Base-by-base conservation (phyloP, 2,113 vertebrate genomes). In the Perognathus longimembris region DNA sequence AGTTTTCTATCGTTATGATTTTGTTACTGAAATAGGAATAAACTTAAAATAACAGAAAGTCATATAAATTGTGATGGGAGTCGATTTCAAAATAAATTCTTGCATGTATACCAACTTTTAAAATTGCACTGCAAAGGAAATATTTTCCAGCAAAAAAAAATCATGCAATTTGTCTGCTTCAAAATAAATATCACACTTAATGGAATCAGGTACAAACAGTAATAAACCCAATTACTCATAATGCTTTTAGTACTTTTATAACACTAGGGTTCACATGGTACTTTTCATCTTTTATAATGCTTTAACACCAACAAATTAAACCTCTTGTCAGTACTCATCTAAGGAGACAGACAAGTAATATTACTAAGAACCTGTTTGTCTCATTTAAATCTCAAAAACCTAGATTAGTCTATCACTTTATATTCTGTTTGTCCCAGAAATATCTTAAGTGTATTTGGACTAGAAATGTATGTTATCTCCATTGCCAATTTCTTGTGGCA, bases 241-340 rank as follows among this genome's bases (percentile, higher is more conserved):
- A 14, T 71, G 7, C 34, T 40, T 69, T 81, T 75, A 78, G 61
- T 64, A n/a, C 34, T 86, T 15, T 22, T 61, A 1, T 63, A 45
- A 14, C 36, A 61, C 17, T 71, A 54, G 64, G 59, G 36, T 17
- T 83, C 22, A 75, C 9, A 38, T 8, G 75, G 22, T 20, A 45
- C 66, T 71, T 71, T 92, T 69, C 30, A 59, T 54, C 61, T 76
- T 90, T 63, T 76, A 59, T 77, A 94, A 76, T 92, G 42, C 40
- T 76, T 88, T 80, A 77, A 59, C 30, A 83, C 66, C 36, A 76
- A 5, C 40, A 61, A 79, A 34, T 59, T 82, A 74, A 0, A 3
- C 59, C 70, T 74, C 21, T 88, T 88, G 70, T 73, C 40, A 32
- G 1, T 78, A 70, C 9, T 76, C 14, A 42, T 86, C 9, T 71